These are phyloP conservation scores for Bos indicus DNA, from an alignment of 2,113 vertebrate species.

Conservation along the genomic window DNA sequence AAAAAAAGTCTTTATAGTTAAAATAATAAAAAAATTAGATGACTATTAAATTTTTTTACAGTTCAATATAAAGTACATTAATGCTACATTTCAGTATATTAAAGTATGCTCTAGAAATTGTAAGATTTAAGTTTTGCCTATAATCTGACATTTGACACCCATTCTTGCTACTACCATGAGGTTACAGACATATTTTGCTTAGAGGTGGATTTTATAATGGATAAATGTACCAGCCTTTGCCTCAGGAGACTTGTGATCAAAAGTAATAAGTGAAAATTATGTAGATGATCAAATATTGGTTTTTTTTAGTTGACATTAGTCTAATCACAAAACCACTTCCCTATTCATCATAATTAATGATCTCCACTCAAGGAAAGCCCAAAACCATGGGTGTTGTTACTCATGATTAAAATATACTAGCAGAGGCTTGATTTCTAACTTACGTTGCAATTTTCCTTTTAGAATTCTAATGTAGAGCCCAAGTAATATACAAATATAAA, in stretches of 20 bases:
- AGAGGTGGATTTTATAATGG: conserved; percentile 7
- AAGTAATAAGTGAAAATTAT: conserved; percentile 35
- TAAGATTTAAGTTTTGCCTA: neutral
- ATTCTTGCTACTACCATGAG: neutral
- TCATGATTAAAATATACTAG: conserved; percentile 17
- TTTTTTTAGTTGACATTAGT: neutral
- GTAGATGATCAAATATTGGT: neutral
- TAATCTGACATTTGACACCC: neutral
- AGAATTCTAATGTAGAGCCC: neutral
- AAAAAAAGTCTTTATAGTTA: neutral
- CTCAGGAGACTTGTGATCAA: neutral
- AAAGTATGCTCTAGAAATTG: neutral
- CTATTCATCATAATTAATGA: conserved; percentile 36
- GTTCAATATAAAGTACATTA: neutral
- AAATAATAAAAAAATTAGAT: neutral
- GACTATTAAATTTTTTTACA: neutral
- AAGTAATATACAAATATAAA: neutral
- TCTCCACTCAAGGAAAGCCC: neutral
- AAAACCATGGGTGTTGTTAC: neutral
- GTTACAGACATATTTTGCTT: neutral
- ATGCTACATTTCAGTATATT: neutral
- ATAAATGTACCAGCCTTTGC: neutral
- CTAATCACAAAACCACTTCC: conserved; percentile 28
- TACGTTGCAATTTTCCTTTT: neutral
- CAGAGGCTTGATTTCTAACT: conserved; percentile 4